phyloP scores from a whole-genome alignment of 2,888 invertebrate genomes.

The Cheilosia pagana region DNA sequence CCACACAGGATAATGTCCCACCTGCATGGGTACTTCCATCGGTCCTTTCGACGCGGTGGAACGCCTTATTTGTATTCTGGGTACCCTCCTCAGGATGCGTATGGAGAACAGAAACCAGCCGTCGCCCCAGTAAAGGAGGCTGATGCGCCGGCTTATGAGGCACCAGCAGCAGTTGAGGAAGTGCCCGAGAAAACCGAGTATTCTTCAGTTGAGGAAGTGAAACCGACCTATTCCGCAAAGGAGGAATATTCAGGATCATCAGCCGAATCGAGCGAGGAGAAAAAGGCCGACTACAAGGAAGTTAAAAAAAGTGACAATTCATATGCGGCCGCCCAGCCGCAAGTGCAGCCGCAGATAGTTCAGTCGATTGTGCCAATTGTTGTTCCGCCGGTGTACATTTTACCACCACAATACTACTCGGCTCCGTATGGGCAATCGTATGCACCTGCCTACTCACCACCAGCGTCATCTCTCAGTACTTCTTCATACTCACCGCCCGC shows the following conservation, averaged over 20 bases:
- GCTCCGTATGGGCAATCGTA: too few relatives aligned
- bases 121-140: constrained; percentile 9
- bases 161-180: constrained; percentile 14
- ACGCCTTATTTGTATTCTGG: not conserved
- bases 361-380: constrained; percentile 58
- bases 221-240: not conserved
- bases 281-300: constrained; percentile 32
- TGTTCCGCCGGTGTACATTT: constrained; percentile 45
- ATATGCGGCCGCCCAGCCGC: not conserved
- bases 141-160: constrained; percentile 20
- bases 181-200: not conserved
- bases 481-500: constrained; percentile 35
- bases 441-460: constrained; percentile 16
- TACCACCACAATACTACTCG: constrained; percentile 14
- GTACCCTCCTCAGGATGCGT: constrained; percentile 47
- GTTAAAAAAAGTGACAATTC: constrained; percentile 26
- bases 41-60: constrained; percentile 50
- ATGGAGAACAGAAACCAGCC: constrained; percentile 35
- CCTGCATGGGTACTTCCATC: constrained; percentile 33
- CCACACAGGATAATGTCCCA: constrained; percentile 50
- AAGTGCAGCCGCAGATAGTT: constrained; percentile 38
- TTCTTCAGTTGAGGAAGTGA: not conserved
- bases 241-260: not conserved
- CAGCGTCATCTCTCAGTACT: constrained; percentile 17
- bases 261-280: constrained; percentile 5